phyloP scores from a whole-genome alignment of 2,113 vertebrate species.

The Ictalurus furcatus region DNA sequence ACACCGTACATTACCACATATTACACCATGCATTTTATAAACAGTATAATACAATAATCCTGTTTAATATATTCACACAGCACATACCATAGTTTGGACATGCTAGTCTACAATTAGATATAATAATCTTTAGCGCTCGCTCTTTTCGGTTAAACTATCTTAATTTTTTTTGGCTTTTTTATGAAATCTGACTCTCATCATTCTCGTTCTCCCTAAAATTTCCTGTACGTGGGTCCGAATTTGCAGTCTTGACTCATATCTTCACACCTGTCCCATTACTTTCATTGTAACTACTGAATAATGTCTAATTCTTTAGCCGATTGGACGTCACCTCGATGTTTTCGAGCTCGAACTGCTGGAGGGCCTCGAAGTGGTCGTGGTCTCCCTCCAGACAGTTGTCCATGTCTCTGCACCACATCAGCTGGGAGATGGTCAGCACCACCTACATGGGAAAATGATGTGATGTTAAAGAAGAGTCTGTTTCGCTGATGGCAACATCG shows the following conservation, averaged over 20 bases:
- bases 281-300: background rate
- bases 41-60: too few species aligned
- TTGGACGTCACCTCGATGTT: conserved; percentile 73
- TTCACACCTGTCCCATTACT: background rate
- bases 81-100: background rate
- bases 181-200: background rate
- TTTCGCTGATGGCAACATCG: background rate
- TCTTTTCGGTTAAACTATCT: background rate
- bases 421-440: conserved; percentile 82
- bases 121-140: background rate
- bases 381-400: conserved; percentile 74
- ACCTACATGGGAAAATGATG: conserved; percentile 66
- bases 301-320: background rate
- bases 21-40: background rate
- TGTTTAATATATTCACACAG: too few species aligned
- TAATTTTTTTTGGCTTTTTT: background rate
- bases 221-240: background rate
- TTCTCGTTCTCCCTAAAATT: background rate
- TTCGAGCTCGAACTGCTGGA: conserved; percentile 76
- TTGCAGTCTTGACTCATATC: background rate
- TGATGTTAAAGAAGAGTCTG: background rate
- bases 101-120: background rate
- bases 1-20: background rate
- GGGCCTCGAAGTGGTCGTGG: conserved; percentile 66
- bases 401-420: conserved; percentile 85